Evolutionary conservation across 2,888 invertebrate genomes (phyloP).

Genomic region (Macrophya alboannulata): DNA sequence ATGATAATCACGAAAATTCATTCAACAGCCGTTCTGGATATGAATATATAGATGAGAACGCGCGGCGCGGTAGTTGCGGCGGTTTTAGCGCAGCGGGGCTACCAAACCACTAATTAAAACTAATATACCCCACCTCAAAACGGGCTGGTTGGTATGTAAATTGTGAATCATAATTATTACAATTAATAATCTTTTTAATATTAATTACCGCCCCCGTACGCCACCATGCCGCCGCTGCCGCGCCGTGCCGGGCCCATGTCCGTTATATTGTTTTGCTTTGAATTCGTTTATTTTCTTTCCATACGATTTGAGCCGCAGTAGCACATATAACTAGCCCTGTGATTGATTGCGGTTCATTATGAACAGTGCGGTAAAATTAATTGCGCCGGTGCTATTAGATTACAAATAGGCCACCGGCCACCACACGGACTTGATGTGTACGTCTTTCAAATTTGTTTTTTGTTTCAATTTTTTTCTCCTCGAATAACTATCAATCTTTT

Average conservation of each 20-base stretch:
- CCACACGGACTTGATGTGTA: slow-evolving; percentile 1
- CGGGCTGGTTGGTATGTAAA: slow-evolving; percentile 26
- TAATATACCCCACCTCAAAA: slow-evolving; percentile 40
- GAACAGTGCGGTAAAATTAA: slow-evolving; percentile 76
- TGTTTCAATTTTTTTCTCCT: not conserved
- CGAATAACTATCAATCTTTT: not conserved
- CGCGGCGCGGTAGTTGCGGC: slow-evolving; percentile 1
- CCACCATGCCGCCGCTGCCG: not conserved
- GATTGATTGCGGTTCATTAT: slow-evolving; percentile 76
- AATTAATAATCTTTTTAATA: slow-evolving; percentile 75
- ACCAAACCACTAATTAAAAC: slow-evolving; percentile 33
- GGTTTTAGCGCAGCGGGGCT: slow-evolving; percentile 25
- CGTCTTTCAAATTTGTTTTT: not conserved
- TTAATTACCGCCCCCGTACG: slow-evolving; percentile 70
- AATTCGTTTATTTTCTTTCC: slow-evolving; percentile 19
- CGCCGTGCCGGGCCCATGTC: not conserved
- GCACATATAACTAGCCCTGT: slow-evolving; percentile 61
- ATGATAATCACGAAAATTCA: slow-evolving; percentile 48
- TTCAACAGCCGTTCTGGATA: slow-evolving; percentile 36
- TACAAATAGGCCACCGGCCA: slow-evolving; percentile 37
- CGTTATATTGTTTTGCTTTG: slow-evolving; percentile 34
- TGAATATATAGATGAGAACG: slow-evolving; percentile 35
- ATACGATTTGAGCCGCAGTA: slow-evolving; percentile 31
- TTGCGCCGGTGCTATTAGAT: slow-evolving; percentile 63
- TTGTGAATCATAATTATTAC: slow-evolving; percentile 67